Conservation (phyloP, 2,888 invertebrate genomes). For the Eueremaeus valkanovi region DNA sequence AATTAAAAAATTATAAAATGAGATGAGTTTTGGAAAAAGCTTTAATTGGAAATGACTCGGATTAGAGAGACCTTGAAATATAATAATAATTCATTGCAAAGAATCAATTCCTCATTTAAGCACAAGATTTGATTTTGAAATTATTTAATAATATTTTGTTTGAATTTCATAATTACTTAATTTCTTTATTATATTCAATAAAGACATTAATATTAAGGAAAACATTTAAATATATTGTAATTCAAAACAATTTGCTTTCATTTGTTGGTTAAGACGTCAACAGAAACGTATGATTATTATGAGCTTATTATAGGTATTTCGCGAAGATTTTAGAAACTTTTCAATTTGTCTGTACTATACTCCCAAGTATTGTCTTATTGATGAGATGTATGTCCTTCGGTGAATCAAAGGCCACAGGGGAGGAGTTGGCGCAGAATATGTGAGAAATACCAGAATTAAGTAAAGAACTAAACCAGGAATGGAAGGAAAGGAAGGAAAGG, state of each 20-base stretch:
- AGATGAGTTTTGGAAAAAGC: neutral
- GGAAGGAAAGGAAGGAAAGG: neutral
- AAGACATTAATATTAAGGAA: neutral
- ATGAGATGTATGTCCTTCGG: slow-evolving; percentile 22
- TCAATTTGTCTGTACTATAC: neutral
- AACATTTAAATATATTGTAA: neutral
- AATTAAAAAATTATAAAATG: neutral
- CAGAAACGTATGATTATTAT: neutral
- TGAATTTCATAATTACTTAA: too few relatives aligned
- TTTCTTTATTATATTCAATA: neutral
- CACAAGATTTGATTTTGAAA: neutral
- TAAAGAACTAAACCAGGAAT: neutral
- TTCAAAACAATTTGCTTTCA: neutral
- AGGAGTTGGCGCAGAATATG: neutral
- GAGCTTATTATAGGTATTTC: neutral
- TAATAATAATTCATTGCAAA: neutral
- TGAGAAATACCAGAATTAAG: neutral
- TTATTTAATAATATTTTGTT: neutral
- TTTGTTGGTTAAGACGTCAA: neutral
- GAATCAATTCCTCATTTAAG: neutral
- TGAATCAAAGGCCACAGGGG: slow-evolving; percentile 24
- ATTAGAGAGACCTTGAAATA: neutral
- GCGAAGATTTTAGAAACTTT: neutral
- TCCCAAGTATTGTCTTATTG: slow-evolving; percentile 3
- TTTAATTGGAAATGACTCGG: neutral